These are phyloP conservation scores for Coregonus ussuriensis DNA, from an alignment of 2,797 vertebrate genomes.

Conservation along the genomic window DNA sequence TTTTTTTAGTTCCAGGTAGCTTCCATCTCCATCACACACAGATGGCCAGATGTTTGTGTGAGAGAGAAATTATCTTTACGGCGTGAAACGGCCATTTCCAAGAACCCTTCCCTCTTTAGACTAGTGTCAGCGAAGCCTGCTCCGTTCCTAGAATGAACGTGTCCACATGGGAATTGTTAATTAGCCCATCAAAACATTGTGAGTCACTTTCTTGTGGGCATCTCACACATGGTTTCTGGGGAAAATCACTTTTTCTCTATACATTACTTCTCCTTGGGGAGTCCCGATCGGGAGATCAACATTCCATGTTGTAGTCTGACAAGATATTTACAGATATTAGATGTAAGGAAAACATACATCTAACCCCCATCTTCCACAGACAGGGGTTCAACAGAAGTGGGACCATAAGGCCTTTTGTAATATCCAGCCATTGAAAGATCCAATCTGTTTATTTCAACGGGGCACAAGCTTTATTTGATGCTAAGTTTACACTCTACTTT, in stretches of 20 bases:
- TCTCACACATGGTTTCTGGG: background rate
- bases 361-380: background rate
- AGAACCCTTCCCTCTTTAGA: no score
- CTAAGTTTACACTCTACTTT: background rate
- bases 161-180: background rate
- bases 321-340: background rate
- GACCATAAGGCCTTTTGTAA: background rate
- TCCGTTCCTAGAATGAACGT: background rate
- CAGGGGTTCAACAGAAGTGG: background rate
- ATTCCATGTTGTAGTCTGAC: background rate
- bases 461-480: background rate
- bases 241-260: background rate
- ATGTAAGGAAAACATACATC: background rate
- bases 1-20: no score
- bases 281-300: background rate
- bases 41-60: no score
- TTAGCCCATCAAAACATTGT: background rate
- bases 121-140: no score
- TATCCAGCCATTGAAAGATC: background rate
- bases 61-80: no score
- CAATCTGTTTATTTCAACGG: background rate
- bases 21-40: no score
- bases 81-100: no score
- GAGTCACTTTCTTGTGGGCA: background rate
- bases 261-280: background rate